phyloP scores from a whole-genome alignment of 2,888 invertebrate genomes.

The Fragum whitleyi region DNA sequence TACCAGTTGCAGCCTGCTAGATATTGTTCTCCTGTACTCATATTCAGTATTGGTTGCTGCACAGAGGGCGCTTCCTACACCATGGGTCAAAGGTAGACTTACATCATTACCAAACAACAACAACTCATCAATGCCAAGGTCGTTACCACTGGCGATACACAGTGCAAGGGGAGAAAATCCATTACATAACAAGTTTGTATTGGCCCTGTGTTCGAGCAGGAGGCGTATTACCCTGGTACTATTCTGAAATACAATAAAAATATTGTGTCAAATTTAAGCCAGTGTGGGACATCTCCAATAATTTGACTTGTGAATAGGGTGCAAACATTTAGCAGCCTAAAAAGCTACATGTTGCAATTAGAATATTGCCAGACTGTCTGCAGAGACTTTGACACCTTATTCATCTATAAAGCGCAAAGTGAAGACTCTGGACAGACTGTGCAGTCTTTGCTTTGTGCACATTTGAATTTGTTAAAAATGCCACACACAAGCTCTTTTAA shows the following conservation, averaged over 20 bases:
- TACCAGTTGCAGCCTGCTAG: conserved; percentile 80
- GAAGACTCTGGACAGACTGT: too few species aligned
- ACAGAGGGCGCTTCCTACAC: conserved; percentile 85
- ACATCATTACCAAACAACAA: conserved; percentile 81
- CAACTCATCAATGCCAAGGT: conserved; percentile 83
- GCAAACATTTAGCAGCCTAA: too few species aligned
- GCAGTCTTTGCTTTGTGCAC: too few species aligned
- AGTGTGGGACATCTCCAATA: too few species aligned
- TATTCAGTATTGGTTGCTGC: conserved; percentile 82
- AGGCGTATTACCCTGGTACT: conserved; percentile 81
- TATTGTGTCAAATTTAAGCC: too few species aligned
- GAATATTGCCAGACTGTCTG: too few species aligned
- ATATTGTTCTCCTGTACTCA: conserved; percentile 80
- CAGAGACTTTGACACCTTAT: too few species aligned
- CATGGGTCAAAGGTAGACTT: conserved; percentile 82
- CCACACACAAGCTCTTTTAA: too few species aligned
- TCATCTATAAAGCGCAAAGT: too few species aligned
- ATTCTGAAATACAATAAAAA: conserved; percentile 69
- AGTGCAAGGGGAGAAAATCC: conserved; percentile 84
- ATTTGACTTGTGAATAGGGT: not conserved
- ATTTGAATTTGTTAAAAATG: too few species aligned
- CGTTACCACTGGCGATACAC: conserved; percentile 84
- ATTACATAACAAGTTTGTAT: conserved; percentile 84
- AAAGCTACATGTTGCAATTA: too few species aligned
- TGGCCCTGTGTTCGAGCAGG: conserved; percentile 82